Percentiles rank a stretch among this genome's conserved stretches.
Evolutionary conservation across 2,888 invertebrate species (phyloP).

Genomic region (Masnerella sp.): DNA sequence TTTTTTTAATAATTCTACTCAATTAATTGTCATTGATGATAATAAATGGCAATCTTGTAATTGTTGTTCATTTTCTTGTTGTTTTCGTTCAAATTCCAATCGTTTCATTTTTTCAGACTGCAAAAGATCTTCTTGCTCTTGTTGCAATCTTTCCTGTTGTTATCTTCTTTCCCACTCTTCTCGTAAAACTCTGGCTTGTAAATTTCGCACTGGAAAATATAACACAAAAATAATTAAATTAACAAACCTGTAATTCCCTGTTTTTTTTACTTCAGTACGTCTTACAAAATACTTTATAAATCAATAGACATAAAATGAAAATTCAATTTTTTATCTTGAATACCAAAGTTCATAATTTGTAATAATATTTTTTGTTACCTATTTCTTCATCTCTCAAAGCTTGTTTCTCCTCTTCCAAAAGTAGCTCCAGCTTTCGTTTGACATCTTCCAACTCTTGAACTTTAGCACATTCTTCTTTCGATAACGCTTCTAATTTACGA

Average conservation of each 20-base stretch:
- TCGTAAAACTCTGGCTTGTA: slow-evolving; percentile 85
- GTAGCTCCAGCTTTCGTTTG: slow-evolving; percentile 83
- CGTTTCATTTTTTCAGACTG: slow-evolving; percentile 87
- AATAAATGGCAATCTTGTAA: slow-evolving; percentile 80
- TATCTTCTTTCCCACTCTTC: slow-evolving; percentile 92
- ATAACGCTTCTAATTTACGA: slow-evolving; percentile 83
- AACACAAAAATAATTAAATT: background rate
- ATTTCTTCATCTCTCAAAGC: slow-evolving; percentile 92
- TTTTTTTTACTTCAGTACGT: too few relatives aligned
- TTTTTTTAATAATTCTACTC: too few relatives aligned
- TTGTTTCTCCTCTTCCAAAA: slow-evolving; percentile 89
- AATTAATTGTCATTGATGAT: too few relatives aligned
- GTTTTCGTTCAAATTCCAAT: slow-evolving; percentile 85
- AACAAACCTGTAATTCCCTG: too few relatives aligned
- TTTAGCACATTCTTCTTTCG: slow-evolving; percentile 85
- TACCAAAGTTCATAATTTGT: too few relatives aligned
- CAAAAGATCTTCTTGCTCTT: slow-evolving; percentile 85
- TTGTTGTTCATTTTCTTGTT: slow-evolving; percentile 85
- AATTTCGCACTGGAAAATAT: slow-evolving; percentile 79
- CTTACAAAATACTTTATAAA: too few relatives aligned
- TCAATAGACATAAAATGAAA: too few relatives aligned
- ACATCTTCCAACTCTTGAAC: slow-evolving; percentile 86
- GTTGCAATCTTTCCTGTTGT: slow-evolving; percentile 88
- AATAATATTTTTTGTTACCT: too few relatives aligned
- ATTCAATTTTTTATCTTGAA: background rate